These are phyloP conservation scores for Luehdorfia chinensis DNA, from an alignment of 1,140 invertebrate genomes.

Conservation along the genomic window DNA sequence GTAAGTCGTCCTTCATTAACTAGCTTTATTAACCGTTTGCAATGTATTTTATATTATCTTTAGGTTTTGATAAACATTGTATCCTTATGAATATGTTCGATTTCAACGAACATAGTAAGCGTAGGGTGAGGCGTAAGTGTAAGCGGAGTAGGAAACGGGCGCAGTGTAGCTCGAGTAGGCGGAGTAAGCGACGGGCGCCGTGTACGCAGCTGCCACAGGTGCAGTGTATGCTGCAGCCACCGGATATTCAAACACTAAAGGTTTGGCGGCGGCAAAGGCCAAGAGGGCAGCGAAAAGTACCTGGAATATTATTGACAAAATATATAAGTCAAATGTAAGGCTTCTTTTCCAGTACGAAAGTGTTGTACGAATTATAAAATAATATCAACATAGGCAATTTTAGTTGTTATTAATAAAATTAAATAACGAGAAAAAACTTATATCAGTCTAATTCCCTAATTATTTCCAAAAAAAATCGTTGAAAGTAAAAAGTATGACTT, in stretches of 20 bases:
- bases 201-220: slow-evolving; percentile 55
- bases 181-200: slow-evolving; percentile 47
- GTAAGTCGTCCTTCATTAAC: too few relatives aligned
- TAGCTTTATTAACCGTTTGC: too few relatives aligned
- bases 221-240: slow-evolving; percentile 47
- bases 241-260: slow-evolving; percentile 63
- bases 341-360: too few relatives aligned
- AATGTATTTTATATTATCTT: too few relatives aligned
- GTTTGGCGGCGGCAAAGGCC: slow-evolving; percentile 73
- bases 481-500: slow-evolving; percentile 39
- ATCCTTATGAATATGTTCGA: neutral
- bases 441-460: too few relatives aligned
- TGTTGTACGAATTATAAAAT: neutral
- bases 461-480: too few relatives aligned
- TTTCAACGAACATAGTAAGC: slow-evolving; percentile 46
- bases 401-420: too few relatives aligned
- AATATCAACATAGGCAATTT: neutral
- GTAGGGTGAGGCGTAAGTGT: slow-evolving; percentile 47
- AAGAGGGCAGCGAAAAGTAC: slow-evolving; percentile 71
- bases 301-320: slow-evolving; percentile 56
- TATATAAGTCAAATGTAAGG: neutral
- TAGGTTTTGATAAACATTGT: too few relatives aligned
- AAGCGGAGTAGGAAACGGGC: slow-evolving; percentile 44
- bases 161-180: slow-evolving; percentile 43
- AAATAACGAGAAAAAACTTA: too few relatives aligned